Evolutionary conservation across 2,888 invertebrate species (phyloP), one percentile per base, ranked within the genome.

Genomic region (Zhuqinia jingwanae): DNA sequence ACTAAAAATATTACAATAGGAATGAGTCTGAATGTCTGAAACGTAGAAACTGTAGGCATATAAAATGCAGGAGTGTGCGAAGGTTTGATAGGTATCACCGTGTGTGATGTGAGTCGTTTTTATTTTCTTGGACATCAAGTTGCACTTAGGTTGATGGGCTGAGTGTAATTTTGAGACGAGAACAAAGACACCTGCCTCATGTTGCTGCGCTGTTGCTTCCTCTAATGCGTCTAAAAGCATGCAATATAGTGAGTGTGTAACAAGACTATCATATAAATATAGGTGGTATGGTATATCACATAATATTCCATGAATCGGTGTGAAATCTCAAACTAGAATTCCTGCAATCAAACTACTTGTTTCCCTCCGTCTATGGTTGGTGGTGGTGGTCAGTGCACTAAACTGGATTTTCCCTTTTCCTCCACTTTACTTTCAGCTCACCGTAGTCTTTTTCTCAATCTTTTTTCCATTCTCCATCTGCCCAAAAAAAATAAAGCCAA

Each of bases 101-200:
- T 13, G 56, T 58, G 77, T 30, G 22, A 36, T 30, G 78, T 60
- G 36, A 63, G 68, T 83, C 89, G 88, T 89, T 90, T 90, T 90
- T 90, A 90, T 90, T 90, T 89, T 89, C 89, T 88, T 89, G 90
- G 90, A 91, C 91, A 91, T 90, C 90, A 87, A 90, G 89, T 89
- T 89, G 91, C 90, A 91, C 91, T 91, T 91, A 88, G 88, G 88
- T 90, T 91, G 90, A 91, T 91, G 90, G 90, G 87, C 87, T 87
- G 89, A 87, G 87, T 90, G 90, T 90, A 90, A 90, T 90, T 90
- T 90, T 89, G 89, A 90, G 90, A 63, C 89, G 90, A 90, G 90
- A 90, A 90, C 90, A 90, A 90, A 89, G 90, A 90, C 90, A 90
- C 90, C 90, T 90, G 90, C 89, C 89, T 89, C 89, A 81, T 88